Evolutionary conservation across 2,888 invertebrate species (phyloP), one percentile per base, ranked within the genome.

Genomic region (Phania funesta): DNA sequence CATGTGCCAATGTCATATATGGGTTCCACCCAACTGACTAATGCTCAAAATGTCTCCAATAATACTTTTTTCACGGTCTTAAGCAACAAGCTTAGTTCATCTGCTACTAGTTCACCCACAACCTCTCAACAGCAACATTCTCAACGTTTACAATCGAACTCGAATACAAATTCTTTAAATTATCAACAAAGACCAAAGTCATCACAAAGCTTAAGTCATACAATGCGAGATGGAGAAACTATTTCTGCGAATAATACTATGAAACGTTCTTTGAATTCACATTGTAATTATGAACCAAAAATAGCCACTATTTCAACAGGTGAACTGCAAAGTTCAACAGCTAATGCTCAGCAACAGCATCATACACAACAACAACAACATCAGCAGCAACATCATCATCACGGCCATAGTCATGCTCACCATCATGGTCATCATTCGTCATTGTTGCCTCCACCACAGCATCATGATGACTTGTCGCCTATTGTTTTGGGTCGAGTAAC

Each of bases 1-100:
- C 91, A 91, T 84, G 91, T 91, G 22, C 91, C 91, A 71, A 91
- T 91, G 91, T 90, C 90, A 11, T 91, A 91, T 76, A 91, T 91
- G 91, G 90, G 90, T 29, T 87, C 90, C 44, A 90, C 88, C 77
- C 89, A 89, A 79, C 84, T 89, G 8, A 88, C 87, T 83, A 85
- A 85, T 67, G 87, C 87, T 22, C 84, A 85, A 62, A 85, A 85
- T 58, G 86, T 84, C 24, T 83, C 85, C 67, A 88, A 86, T 65
- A 87, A 86, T 83, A 86, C 87, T 35, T 88, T 88, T 77, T 85
- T 89, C 4, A 86, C 88, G 38, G 87, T 87, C 4, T 76, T 88
- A 4, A 86, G 87, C 70, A 87, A 86, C 68, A 88, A 88, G 76
- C 56, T 87, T 32, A 85, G 83, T 20, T 87, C 88, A 75, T 84